Base-by-base conservation (phyloP, 2,888 invertebrate genomes). In the Monochamus alternatus region DNA sequence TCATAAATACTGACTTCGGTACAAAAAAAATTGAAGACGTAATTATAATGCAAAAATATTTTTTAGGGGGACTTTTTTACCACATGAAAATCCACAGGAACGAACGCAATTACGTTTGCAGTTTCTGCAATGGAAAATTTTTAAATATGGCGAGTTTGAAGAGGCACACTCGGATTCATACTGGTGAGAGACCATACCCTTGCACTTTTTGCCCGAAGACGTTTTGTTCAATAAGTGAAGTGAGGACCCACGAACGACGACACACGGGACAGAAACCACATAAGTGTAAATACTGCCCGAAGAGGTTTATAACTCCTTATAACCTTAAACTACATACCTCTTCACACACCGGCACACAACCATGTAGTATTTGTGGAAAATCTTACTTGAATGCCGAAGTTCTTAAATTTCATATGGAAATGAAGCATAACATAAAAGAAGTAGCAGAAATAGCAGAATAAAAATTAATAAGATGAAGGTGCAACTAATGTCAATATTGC, bases 1-100 rank as follows among this genome's bases (percentile, higher is more conserved):
- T 22, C 22, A 22, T 22, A 22, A 22, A 22, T 22, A 22, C 22
- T 22, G 22, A 22, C 22, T 22, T 22, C 22, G 22, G 22, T 22
- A 1, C 22, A 22, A 22, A 22, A 22, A 22, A 22, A 22, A 22
- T 22, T 38, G 38, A 7, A 7, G 2, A 1, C 5, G 38, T 38
- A 38, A 2, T 38, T 5, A 38, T 38, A 22, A 22, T 14, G 14
- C 30, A 22, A 31, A 14, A 5, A 8, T 55, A 22, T 55, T 55
- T 44, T 76, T 70, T 64, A 74, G 78, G 73, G 32, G 82, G 79
- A 7, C 74, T 84, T 52, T 76, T 78, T 44, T 81, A 83, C 77
- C 84, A 84, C 67, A 80, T 84, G 82, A 81, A 80, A 69, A 74
- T 81, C 31, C 84, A 84, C 63, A 78, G 55, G 3, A 80, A 81